A percentile compares a stretch with the other conserved stretches of the same genome.
Conservation (phyloP, 1,140 invertebrate genomes). For the Pogonognathellus flavescens region DNA sequence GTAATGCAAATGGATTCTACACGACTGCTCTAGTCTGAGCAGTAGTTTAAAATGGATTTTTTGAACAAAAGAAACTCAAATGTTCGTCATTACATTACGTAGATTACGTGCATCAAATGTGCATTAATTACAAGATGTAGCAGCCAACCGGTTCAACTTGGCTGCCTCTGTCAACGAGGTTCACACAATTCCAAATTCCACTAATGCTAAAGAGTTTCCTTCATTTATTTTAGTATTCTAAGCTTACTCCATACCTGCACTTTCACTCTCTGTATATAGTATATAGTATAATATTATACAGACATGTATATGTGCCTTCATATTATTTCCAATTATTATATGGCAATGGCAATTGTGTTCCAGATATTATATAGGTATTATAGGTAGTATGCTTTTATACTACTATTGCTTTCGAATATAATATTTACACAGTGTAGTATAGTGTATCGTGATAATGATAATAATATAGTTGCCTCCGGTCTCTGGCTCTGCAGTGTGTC, state of each 20-base stretch:
- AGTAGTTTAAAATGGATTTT: slow-evolving; percentile 8
- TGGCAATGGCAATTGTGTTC: neutral
- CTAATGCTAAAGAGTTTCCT: too few relatives aligned
- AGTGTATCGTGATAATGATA: too few relatives aligned
- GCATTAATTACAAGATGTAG: slow-evolving; percentile 14
- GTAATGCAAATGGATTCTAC: slow-evolving; percentile 30
- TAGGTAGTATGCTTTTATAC: neutral
- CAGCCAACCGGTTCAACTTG: too few relatives aligned
- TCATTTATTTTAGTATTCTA: too few relatives aligned
- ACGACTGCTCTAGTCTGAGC: neutral
- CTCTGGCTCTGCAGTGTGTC: too few relatives aligned
- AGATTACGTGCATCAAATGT: slow-evolving; percentile 18
- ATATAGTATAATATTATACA: too few relatives aligned
- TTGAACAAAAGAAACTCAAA: slow-evolving; percentile 11
- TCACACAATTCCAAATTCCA: too few relatives aligned
- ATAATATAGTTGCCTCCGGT: too few relatives aligned
- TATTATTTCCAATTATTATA: neutral
- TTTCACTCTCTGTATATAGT: neutral
- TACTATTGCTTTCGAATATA: neutral
- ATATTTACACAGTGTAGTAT: too few relatives aligned
- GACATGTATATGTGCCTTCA: neutral
- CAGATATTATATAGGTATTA: too few relatives aligned
- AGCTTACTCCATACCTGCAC: too few relatives aligned
- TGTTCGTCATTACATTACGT: neutral
- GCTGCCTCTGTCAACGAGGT: too few relatives aligned